These are phyloP conservation scores for Podarcis siculus DNA, from an alignment of 2,797 vertebrate genomes.

Conservation along the genomic window DNA sequence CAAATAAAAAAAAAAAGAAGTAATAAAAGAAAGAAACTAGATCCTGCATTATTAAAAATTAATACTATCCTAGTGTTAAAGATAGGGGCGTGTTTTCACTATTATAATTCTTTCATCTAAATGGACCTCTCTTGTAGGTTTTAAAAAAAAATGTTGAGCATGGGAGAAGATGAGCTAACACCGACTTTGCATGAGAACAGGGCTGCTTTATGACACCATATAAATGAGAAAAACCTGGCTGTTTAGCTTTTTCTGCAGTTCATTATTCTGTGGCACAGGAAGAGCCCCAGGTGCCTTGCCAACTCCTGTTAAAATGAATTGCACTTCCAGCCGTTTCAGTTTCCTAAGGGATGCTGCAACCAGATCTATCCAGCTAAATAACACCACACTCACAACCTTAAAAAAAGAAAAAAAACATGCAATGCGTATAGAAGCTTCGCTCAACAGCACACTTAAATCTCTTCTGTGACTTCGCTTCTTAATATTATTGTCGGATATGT, in stretches of 20 bases:
- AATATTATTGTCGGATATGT: not conserved
- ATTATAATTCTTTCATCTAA: slow-evolving; percentile 45
- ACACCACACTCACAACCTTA: not conserved
- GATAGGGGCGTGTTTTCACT: not conserved
- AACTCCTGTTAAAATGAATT: slow-evolving; percentile 33
- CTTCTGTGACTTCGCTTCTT: not conserved
- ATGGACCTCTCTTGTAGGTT: not conserved
- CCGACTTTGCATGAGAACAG: slow-evolving; percentile 27
- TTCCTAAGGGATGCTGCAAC: slow-evolving; percentile 13
- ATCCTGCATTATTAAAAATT: not conserved
- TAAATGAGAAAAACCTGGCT: slow-evolving; percentile 47
- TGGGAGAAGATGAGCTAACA: not conserved
- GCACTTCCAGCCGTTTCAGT: slow-evolving; percentile 33
- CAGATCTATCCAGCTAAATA: slow-evolving; percentile 7
- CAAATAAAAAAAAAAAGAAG: not conserved
- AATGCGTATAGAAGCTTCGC: not conserved
- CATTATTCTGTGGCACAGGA: slow-evolving; percentile 34
- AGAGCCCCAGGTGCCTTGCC: slow-evolving; percentile 16
- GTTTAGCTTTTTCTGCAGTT: slow-evolving; percentile 44
- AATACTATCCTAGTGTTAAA: not conserved
- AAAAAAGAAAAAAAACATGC: not conserved
- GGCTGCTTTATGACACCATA: slow-evolving; percentile 29
- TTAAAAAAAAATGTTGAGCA: no score
- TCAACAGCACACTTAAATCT: not conserved
- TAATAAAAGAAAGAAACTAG: not conserved